Evolutionary conservation across 2,113 vertebrate species (phyloP).

Genomic region (Hemicordylus capensis): DNA sequence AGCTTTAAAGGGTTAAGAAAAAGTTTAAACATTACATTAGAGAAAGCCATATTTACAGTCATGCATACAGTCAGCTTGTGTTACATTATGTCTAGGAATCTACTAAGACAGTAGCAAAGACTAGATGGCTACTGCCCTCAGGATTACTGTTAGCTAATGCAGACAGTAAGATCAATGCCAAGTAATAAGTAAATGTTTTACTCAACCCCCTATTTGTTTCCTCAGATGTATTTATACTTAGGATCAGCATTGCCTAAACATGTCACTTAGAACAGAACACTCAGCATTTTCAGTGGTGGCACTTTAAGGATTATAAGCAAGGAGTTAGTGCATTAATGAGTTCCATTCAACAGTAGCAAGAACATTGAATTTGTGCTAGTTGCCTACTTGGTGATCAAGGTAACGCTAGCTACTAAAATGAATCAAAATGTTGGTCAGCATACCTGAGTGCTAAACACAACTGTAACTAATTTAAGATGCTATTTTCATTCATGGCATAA

Average conservation of each 20-base stretch:
- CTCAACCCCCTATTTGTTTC: no score
- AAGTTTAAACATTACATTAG: no score
- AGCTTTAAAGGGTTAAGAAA: no score
- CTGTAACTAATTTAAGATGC: not conserved
- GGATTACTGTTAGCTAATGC: no score
- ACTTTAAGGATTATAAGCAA: not conserved
- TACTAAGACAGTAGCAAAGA: no score
- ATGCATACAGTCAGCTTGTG: no score
- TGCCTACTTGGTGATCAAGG: not conserved
- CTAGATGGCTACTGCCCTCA: no score
- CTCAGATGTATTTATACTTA: not conserved
- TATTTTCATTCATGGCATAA: not conserved
- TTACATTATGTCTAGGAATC: no score
- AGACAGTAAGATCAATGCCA: not conserved
- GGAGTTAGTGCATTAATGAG: not conserved
- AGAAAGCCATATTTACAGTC: no score
- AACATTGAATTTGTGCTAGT: not conserved
- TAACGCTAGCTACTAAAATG: not conserved
- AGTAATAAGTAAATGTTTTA: no score
- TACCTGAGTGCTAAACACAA: not conserved
- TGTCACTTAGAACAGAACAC: not conserved
- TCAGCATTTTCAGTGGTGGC: not conserved
- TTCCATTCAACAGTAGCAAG: not conserved
- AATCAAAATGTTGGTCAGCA: not conserved
- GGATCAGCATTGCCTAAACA: not conserved